These are phyloP conservation scores for Philopotamus ludificatus DNA, from an alignment of 1,140 invertebrate species.

Conservation along the genomic window DNA sequence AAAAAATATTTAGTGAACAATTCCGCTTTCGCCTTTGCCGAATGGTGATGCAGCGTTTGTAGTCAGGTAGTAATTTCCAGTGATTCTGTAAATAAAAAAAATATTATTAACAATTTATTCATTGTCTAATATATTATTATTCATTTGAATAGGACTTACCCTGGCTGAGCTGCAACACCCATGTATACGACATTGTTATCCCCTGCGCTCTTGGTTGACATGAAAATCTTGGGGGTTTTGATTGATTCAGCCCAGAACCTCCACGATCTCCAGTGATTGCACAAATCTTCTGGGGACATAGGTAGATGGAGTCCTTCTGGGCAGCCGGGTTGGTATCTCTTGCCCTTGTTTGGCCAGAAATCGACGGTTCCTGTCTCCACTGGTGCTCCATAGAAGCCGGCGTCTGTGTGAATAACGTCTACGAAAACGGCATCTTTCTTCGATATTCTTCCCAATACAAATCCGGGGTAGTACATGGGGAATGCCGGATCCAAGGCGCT, in stretches of 20 bases:
- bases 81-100: neutral
- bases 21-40: slow-evolving; percentile 43
- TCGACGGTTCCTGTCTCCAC: slow-evolving; percentile 59
- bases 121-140: neutral
- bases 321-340: slow-evolving; percentile 65
- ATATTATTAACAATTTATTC: neutral
- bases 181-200: slow-evolving; percentile 40
- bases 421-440: slow-evolving; percentile 54
- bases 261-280: slow-evolving; percentile 66
- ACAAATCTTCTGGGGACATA: slow-evolving; percentile 57
- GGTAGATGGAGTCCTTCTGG: slow-evolving; percentile 50
- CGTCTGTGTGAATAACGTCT: slow-evolving; percentile 58
- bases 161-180: slow-evolving; percentile 47
- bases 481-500: slow-evolving; percentile 56
- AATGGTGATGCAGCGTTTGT: slow-evolving; percentile 44
- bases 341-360: slow-evolving; percentile 64
- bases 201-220: slow-evolving; percentile 41
- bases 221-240: slow-evolving; percentile 47
- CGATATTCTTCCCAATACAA: slow-evolving; percentile 37
- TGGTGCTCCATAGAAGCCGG: slow-evolving; percentile 52
- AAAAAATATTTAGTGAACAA: too few relatives aligned
- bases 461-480: slow-evolving; percentile 44
- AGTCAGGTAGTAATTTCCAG: slow-evolving; percentile 46
- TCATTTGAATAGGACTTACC: slow-evolving; percentile 39
- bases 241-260: slow-evolving; percentile 61